A percentile compares a stretch with the other conserved stretches of the same genome.
These are phyloP conservation scores for Drosophila birchii DNA, from an alignment of 2,888 invertebrate species.

Conservation along the genomic window DNA sequence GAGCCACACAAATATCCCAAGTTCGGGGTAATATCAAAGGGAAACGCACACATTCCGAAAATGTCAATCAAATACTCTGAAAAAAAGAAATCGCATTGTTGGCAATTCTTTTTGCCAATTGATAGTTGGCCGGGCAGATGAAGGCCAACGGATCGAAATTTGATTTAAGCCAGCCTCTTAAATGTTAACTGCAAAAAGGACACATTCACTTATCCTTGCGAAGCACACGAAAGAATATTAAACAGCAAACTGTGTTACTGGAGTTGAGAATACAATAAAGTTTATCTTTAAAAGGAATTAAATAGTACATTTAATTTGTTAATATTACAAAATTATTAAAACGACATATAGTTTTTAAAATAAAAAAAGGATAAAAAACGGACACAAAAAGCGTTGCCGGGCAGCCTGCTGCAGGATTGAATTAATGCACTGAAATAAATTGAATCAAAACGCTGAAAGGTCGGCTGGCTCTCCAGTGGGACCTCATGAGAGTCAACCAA, in stretches of 20 bases:
- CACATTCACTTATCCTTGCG: background rate
- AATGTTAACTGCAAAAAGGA: background rate
- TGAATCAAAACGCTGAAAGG: constrained; percentile 21
- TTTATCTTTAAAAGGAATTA: background rate
- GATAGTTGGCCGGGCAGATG: constrained; percentile 22
- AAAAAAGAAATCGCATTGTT: constrained; percentile 36
- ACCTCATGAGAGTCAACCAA: background rate
- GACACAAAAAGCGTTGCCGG: constrained; percentile 41
- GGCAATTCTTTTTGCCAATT: constrained; percentile 6
- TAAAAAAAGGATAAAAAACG: too few species aligned
- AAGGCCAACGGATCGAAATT: constrained; percentile 5
- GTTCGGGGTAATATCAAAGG: constrained; percentile 25
- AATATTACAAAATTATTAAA: too few species aligned
- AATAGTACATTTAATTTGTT: too few species aligned
- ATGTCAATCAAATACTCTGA: constrained; percentile 28
- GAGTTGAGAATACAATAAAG: background rate
- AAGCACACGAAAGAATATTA: background rate
- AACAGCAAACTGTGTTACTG: background rate
- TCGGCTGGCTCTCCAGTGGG: background rate
- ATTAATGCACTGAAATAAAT: constrained; percentile 2
- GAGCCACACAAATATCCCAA: background rate
- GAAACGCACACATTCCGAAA: constrained; percentile 27
- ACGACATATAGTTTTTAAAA: too few species aligned
- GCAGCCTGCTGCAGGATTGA: constrained; percentile 1
- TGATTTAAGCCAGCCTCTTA: background rate